Percentiles rank a stretch among this genome's conserved stretches.
Evolutionary conservation across 2,113 vertebrate genomes (phyloP).

Genomic region (Entosphenus tridentatus): DNA sequence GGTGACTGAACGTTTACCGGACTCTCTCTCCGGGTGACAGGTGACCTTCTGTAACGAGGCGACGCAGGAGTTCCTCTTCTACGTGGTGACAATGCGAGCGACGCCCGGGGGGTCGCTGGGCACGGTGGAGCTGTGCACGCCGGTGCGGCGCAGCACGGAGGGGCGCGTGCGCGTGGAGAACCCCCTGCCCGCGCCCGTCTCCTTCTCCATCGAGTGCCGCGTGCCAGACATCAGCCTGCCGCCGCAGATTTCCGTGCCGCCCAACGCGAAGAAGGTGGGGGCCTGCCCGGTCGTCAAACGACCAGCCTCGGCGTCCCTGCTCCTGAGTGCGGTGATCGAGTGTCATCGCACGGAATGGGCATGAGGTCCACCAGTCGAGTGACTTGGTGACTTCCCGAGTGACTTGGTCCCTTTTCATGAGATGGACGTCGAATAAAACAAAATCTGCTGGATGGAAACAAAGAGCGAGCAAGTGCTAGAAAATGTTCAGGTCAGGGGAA

Average conservation of each 20-base stretch:
- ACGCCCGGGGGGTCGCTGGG: constrained; percentile 24
- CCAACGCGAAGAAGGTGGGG: constrained; percentile 29
- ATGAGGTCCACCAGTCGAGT: too few species aligned
- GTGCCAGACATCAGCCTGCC: constrained; percentile 28
- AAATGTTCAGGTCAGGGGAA: too few species aligned
- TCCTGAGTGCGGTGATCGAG: too few species aligned
- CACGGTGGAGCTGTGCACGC: constrained; percentile 24
- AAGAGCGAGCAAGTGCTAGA: too few species aligned
- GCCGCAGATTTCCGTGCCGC: constrained; percentile 29
- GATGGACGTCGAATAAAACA: too few species aligned
- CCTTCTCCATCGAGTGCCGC: constrained; percentile 34
- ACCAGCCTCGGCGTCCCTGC: too few species aligned
- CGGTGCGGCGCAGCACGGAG: constrained; percentile 24
- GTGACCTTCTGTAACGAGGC: constrained; percentile 42
- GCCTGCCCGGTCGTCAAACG: too few species aligned
- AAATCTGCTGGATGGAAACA: too few species aligned
- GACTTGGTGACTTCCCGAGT: too few species aligned
- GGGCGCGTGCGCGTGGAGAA: constrained; percentile 36
- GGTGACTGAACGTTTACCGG: too few species aligned
- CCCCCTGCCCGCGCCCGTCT: constrained; percentile 24
- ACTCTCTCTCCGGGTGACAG: constrained; percentile 16
- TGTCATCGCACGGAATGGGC: too few species aligned
- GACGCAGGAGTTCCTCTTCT: constrained; percentile 44
- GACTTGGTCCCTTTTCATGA: too few species aligned
- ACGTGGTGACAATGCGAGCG: constrained; percentile 31